Evolutionary conservation across 1,140 invertebrate species (phyloP), one percentile per base, ranked within the genome.

Genomic region (Melitaea cinxia): DNA sequence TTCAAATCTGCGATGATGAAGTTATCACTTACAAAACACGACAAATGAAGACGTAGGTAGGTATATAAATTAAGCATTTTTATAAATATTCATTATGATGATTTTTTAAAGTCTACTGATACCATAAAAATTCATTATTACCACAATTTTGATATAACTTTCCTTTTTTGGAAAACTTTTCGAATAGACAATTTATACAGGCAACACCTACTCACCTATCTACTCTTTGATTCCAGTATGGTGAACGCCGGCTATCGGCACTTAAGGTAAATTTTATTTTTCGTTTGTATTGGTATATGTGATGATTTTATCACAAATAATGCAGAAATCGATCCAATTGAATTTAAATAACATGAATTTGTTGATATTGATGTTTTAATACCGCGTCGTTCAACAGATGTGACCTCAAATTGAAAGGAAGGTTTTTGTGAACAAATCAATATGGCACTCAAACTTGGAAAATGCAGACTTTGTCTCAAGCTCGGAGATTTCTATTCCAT

Each of bases 401-500:
- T 73, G 67, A 78, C 67, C 70, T 69, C 73, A 24, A 49, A 77
- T 73, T 86, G 82, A 79, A 73, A 82, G 85, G 82, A 83, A 84
- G 73, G 75, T 77, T 75, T 73, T 68, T 65, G 67, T 77, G 77
- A 81, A 76, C 69, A 82, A 88, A 88, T 87, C 85, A 90, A 90
- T 89, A 89, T 90, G 84, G 86, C 86, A 68, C 85, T 89, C 79
- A 89, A 89, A 71, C 80, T 92, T 53, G 90, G 91, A 79, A 92
- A 92, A 84, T 92, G 91, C 73, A 87, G 91, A 71, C 83, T 92
- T 45, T 92, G 91, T 76, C 85, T 92, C 73, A 92, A 92, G 74
- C 83, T 92, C 23, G 91, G 91, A 33, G 91, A 92, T 61, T 92
- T 92, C 68, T 91, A 91, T 69, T 92, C 91, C 62, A 92, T 92